A percentile compares a stretch with the other conserved stretches of the same genome.
phyloP scores from a whole-genome alignment of 2,888 invertebrate genomes.

The Agonum fuliginosum region DNA sequence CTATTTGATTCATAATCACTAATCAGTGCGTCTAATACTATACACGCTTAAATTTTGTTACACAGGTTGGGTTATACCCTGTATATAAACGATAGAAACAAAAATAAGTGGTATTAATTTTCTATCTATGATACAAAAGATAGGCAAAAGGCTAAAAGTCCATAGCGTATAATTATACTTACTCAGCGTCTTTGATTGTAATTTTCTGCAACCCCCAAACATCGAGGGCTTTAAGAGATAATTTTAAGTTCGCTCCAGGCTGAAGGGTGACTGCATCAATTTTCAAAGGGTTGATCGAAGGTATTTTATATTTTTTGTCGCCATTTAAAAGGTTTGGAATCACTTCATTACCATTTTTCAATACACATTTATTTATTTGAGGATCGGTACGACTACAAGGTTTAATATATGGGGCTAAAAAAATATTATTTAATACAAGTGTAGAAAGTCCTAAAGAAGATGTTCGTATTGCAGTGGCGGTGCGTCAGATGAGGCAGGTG shows the following conservation, averaged over 20 bases:
- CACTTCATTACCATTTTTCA: slow-evolving; percentile 59
- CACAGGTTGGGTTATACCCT: too few relatives aligned
- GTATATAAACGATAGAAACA: too few relatives aligned
- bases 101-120: too few relatives aligned
- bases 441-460: too few relatives aligned
- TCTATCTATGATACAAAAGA: too few relatives aligned
- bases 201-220: slow-evolving; percentile 43
- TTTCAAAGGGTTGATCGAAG: slow-evolving; percentile 38
- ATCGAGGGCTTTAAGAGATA: slow-evolving; percentile 30
- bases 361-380: slow-evolving; percentile 60
- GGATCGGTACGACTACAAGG: slow-evolving; percentile 57
- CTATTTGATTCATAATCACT: too few relatives aligned
- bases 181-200: slow-evolving; percentile 19
- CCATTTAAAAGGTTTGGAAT: slow-evolving; percentile 60
- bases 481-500: too few relatives aligned
- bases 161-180: not conserved
- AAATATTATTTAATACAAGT: not conserved
- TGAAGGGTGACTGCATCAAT: slow-evolving; percentile 43
- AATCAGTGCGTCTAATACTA: too few relatives aligned
- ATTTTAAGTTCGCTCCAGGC: slow-evolving; percentile 30
- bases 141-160: too few relatives aligned
- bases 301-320: slow-evolving; percentile 41
- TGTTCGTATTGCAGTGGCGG: too few relatives aligned
- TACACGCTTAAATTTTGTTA: too few relatives aligned
- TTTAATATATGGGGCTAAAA: slow-evolving; percentile 60